Conservation (phyloP, 2,888 invertebrate species). For the Sinohyriopsis cumingii region DNA sequence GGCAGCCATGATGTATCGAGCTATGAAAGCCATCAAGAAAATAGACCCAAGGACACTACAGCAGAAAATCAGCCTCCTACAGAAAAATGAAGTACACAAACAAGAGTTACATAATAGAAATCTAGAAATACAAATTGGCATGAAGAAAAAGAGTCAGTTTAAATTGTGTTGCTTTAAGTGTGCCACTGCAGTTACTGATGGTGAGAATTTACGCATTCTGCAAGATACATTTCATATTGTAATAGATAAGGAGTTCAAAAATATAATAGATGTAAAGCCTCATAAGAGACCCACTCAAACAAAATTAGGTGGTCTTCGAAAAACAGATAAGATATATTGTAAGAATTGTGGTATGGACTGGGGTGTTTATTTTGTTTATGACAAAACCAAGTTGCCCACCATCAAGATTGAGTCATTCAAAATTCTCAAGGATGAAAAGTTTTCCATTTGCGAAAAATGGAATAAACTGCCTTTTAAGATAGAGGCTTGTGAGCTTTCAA, state of each 20-base stretch:
- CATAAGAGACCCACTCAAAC: constrained; percentile 18
- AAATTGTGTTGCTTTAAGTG: constrained; percentile 23
- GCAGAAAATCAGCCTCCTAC: no score
- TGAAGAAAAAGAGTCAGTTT: constrained; percentile 13
- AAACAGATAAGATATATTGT: constrained; percentile 29
- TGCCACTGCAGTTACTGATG: constrained; percentile 12
- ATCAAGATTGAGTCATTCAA: constrained; percentile 20
- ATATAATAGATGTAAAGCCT: constrained; percentile 14
- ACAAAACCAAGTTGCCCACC: constrained; percentile 15
- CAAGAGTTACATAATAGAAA: constrained; percentile 11
- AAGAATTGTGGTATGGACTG: constrained; percentile 29
- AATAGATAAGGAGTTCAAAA: constrained; percentile 18
- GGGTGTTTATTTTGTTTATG: constrained; percentile 23
- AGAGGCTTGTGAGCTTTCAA: no score
- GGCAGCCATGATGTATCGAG: constrained; percentile 30
- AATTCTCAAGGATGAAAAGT: constrained; percentile 5
- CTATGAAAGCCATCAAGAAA: constrained; percentile 1
- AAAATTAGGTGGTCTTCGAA: constrained; percentile 25
- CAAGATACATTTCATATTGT: constrained; percentile 17
- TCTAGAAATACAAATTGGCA: constrained; percentile 7
- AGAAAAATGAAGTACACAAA: neutral
- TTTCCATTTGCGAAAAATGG: constrained; percentile 21
- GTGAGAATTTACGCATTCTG: constrained; percentile 17
- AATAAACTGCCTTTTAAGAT: constrained; percentile 12
- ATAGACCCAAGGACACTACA: no score